phyloP scores from a whole-genome alignment of 2,113 vertebrate genomes.

The Pelusios castaneus region DNA sequence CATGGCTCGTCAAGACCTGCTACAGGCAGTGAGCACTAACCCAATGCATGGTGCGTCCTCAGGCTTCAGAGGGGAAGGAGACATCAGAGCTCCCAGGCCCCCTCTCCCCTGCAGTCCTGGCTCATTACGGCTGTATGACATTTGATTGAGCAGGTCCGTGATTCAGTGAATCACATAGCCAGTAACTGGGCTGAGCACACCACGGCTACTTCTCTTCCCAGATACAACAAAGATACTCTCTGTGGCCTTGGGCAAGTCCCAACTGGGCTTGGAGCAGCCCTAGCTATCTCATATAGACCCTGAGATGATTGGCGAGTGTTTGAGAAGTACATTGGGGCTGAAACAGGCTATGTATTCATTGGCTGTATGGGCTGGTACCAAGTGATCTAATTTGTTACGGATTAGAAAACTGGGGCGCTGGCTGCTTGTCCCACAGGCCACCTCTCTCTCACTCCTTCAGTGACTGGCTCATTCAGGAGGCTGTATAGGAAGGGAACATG shows the following conservation, averaged over 20 bases:
- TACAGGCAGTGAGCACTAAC: conserved; percentile 79
- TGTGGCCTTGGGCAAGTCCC: background rate
- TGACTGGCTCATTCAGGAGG: background rate
- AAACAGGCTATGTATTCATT: background rate
- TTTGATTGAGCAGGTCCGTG: background rate
- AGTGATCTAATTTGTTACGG: background rate
- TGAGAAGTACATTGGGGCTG: background rate
- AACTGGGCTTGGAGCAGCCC: background rate
- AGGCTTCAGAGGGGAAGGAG: background rate
- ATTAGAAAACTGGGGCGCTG: background rate
- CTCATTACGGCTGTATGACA: background rate
- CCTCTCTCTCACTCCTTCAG: no score
- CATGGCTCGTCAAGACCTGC: conserved; percentile 78
- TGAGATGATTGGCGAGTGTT: background rate
- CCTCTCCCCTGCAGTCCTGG: background rate
- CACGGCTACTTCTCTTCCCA: background rate
- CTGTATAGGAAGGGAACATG: background rate
- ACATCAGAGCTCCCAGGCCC: background rate
- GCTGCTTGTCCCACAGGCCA: background rate
- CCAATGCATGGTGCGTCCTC: conserved; percentile 80
- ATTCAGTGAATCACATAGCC: background rate
- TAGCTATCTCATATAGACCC: background rate
- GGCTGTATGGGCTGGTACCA: background rate
- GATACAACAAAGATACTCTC: background rate
- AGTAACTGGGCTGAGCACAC: background rate